These are phyloP conservation scores for Chorisops tibialis DNA, from an alignment of 2,888 invertebrate species.

Conservation along the genomic window DNA sequence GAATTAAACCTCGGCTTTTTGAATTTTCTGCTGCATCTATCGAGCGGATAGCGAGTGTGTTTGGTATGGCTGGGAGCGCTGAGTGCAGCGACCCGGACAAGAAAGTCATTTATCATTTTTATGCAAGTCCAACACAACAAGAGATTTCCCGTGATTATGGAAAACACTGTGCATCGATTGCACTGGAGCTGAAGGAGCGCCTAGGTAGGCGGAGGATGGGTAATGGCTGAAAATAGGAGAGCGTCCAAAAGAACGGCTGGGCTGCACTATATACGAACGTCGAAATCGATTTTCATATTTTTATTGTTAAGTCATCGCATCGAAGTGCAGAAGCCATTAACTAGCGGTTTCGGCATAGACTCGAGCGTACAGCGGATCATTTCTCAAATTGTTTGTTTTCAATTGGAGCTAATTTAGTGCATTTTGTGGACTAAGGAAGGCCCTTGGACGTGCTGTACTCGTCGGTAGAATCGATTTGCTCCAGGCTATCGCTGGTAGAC, in stretches of 20 bases:
- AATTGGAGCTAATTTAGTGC: too few species aligned
- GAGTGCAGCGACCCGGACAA: constrained; percentile 27
- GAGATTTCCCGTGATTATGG: constrained; percentile 28
- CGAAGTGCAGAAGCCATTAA: constrained; percentile 26
- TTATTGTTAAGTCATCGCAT: constrained; percentile 26
- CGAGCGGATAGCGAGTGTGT: not conserved
- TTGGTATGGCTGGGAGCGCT: not conserved
- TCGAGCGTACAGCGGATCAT: too few species aligned
- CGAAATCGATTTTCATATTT: constrained; percentile 26
- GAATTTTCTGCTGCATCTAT: not conserved
- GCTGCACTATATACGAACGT: not conserved
- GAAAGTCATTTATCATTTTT: constrained; percentile 31
- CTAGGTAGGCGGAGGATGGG: constrained; percentile 3
- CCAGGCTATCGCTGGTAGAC: too few species aligned
- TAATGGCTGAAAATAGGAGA: constrained; percentile 28
- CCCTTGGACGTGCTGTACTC: too few species aligned
- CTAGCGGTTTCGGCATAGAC: not conserved
- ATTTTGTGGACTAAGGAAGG: too few species aligned
- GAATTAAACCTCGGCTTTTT: not conserved
- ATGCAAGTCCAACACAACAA: constrained; percentile 27
- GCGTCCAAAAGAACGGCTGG: constrained; percentile 4
- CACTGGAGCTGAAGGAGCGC: too few species aligned
- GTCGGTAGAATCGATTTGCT: too few species aligned
- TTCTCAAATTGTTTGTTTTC: too few species aligned
- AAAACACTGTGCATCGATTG: constrained; percentile 24